Conservation (phyloP, 2,888 invertebrate genomes). For the Torymus tubicola region DNA sequence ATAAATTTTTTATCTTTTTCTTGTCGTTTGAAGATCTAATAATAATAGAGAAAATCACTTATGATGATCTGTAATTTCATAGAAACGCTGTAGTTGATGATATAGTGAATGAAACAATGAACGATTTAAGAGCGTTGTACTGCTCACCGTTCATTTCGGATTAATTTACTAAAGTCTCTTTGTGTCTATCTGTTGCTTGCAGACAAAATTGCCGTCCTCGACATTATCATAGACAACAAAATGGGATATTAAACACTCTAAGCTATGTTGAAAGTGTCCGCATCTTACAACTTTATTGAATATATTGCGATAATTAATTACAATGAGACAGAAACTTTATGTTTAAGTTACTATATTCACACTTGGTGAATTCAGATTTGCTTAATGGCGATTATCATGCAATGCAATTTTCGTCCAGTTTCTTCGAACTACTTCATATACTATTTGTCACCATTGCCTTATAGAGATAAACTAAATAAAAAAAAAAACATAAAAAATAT, state of each 20-base stretch:
- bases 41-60: no score
- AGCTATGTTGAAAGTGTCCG: constrained; percentile 10
- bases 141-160: neutral
- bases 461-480: neutral
- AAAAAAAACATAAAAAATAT: neutral
- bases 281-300: constrained; percentile 3
- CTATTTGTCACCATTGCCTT: constrained; percentile 17
- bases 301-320: constrained; percentile 6
- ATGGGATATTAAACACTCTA: constrained; percentile 67
- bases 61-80: no score
- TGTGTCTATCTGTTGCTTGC: constrained; percentile 64
- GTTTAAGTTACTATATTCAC: constrained; percentile 12
- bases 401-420: no score
- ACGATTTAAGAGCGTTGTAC: neutral
- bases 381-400: neutral
- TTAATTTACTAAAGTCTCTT: constrained; percentile 33
- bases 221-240: constrained; percentile 71
- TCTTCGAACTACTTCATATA: no score
- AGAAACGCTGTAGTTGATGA: neutral
- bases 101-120: neutral
- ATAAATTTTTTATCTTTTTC: no score
- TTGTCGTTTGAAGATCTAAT: no score
- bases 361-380: neutral
- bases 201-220: constrained; percentile 72
- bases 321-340: neutral